A percentile compares a stretch with the other conserved stretches of the same genome.
Evolutionary conservation across 1,140 invertebrate genomes (phyloP).

Genomic region (Anadara kagoshimensis): DNA sequence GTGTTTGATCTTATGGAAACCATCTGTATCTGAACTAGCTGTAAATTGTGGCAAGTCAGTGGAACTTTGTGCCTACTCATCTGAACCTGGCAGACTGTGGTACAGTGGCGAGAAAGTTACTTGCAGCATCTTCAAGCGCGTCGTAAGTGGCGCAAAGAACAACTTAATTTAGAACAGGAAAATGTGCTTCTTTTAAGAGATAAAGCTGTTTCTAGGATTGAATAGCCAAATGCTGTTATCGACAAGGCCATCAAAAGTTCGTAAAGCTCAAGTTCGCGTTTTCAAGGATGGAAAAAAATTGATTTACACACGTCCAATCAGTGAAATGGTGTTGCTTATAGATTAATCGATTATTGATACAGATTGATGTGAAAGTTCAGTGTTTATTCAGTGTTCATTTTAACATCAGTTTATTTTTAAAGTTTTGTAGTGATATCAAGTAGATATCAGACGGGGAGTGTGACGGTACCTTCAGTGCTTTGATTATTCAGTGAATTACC

Average conservation of each 20-base stretch:
- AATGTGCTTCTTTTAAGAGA: conserved; percentile 33
- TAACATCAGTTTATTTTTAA: too few relatives aligned
- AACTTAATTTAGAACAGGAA: conserved; percentile 13
- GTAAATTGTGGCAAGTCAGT: too few relatives aligned
- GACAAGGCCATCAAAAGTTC: conserved; percentile 1
- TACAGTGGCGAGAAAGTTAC: conserved; percentile 36
- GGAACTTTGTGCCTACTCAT: conserved; percentile 25
- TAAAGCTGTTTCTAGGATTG: background rate
- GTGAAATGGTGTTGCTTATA: background rate
- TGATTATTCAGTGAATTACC: too few relatives aligned
- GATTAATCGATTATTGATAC: background rate
- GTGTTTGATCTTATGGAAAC: too few relatives aligned
- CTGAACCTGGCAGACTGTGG: conserved; percentile 36
- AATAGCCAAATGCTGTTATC: conserved; percentile 15
- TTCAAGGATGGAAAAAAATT: conserved; percentile 2
- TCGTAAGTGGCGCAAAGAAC: conserved; percentile 29
- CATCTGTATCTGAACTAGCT: too few relatives aligned
- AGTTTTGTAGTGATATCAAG: too few relatives aligned
- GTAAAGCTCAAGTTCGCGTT: conserved; percentile 4
- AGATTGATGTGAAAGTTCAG: background rate
- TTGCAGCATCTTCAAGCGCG: conserved; percentile 13
- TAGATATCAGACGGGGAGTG: too few relatives aligned
- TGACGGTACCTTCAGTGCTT: too few relatives aligned
- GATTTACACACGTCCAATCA: conserved; percentile 10
- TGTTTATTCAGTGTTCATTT: background rate